A percentile compares a stretch with the other conserved stretches of the same genome.
Evolutionary conservation across 2,888 invertebrate genomes (phyloP).

Genomic region (Petrolisthes manimaculis): DNA sequence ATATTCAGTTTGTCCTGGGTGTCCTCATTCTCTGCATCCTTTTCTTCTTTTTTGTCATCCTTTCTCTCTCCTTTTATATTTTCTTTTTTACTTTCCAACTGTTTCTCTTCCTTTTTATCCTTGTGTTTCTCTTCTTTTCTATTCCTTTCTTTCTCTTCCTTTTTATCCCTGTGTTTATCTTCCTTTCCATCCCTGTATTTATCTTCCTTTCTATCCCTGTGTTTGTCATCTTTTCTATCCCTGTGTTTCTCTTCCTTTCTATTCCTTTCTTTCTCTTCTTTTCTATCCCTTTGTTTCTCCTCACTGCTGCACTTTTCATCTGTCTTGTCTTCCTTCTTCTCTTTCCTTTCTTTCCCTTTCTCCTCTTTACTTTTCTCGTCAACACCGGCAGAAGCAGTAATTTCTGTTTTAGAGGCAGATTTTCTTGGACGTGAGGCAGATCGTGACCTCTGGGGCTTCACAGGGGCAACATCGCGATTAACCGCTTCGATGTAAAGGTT

Average conservation of each 20-base stretch:
- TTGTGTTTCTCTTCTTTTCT: neutral
- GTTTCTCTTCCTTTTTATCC: neutral
- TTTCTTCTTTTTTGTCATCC: neutral
- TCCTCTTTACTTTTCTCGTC: neutral
- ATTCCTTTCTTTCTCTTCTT: neutral
- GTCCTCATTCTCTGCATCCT: neutral
- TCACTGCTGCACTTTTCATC: neutral
- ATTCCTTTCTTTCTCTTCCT: neutral
- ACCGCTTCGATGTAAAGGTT: constrained; percentile 32
- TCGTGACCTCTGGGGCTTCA: constrained; percentile 47
- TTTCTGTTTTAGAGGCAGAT: neutral
- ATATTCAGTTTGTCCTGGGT: neutral
- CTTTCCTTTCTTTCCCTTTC: neutral
- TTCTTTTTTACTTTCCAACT: neutral
- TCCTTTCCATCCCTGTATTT: neutral
- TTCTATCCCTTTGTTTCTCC: neutral
- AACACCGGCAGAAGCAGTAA: neutral
- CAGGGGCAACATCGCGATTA: constrained; percentile 34
- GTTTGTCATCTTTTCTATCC: neutral
- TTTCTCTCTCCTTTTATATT: constrained; percentile 4
- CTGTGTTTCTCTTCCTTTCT: neutral
- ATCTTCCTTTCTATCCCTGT: neutral
- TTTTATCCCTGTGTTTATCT: neutral
- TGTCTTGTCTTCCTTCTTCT: neutral
- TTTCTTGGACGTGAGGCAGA: constrained; percentile 55